Conservation (phyloP, 2,797 vertebrate species). For the Pipistrellus pygmaeus region DNA sequence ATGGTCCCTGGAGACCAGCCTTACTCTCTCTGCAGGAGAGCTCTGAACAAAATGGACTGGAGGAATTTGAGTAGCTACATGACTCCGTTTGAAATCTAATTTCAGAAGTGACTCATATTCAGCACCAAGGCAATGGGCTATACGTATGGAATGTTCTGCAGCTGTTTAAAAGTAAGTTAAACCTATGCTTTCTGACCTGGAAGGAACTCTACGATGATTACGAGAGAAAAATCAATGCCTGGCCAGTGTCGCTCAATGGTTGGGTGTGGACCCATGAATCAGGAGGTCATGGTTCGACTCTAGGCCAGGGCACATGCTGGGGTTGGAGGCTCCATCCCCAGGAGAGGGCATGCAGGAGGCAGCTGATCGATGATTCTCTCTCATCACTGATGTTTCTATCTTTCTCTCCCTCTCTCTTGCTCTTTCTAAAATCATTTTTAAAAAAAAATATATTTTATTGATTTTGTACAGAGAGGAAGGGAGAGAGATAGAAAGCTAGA, state of each 20-base stretch:
- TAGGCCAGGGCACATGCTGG: not conserved
- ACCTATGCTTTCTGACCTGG: not conserved
- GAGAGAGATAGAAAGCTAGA: no score
- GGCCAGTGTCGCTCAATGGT: not conserved
- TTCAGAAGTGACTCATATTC: not conserved
- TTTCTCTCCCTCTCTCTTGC: no score
- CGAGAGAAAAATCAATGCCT: not conserved
- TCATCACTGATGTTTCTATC: no score
- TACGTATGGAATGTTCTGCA: not conserved
- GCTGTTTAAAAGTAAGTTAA: constrained; percentile 20
- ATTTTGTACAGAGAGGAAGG: no score
- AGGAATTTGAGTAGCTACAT: not conserved
- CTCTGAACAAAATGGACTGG: not conserved
- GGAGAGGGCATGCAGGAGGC: not conserved
- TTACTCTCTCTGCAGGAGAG: not conserved
- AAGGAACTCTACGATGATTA: not conserved
- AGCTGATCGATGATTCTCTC: not conserved
- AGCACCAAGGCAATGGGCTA: not conserved
- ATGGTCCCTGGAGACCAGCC: not conserved
- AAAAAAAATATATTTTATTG: no score
- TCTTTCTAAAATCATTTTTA: no score
- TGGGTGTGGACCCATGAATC: not conserved
- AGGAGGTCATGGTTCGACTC: not conserved
- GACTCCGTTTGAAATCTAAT: not conserved
- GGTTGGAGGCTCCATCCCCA: not conserved